These are phyloP conservation scores for Macrocentrus cingulum DNA, from an alignment of 1,140 invertebrate species.

Conservation along the genomic window DNA sequence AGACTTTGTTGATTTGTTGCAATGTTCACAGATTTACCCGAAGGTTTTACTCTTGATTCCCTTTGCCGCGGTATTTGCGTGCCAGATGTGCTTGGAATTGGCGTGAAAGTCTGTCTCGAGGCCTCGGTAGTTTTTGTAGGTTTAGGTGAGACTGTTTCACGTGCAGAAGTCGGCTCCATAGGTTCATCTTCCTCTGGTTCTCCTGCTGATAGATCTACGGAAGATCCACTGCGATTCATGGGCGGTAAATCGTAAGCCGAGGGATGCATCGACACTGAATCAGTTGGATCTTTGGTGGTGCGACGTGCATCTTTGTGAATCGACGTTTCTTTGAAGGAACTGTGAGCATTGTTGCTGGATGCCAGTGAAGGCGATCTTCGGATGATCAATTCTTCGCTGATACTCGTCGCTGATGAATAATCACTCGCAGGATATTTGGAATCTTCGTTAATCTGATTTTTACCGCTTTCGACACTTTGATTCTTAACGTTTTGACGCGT, in stretches of 20 bases:
- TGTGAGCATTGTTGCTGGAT: too few species aligned
- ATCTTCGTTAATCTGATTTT: too few species aligned
- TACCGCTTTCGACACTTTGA: too few species aligned
- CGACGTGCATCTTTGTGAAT: neutral
- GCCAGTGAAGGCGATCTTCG: too few species aligned
- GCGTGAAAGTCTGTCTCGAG: neutral
- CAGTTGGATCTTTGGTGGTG: neutral
- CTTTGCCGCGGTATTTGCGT: neutral
- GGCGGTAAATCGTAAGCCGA: constrained; percentile 13
- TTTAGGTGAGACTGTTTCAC: neutral
- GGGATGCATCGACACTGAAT: neutral
- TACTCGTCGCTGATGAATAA: too few species aligned
- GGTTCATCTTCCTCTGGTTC: neutral
- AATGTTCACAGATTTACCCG: neutral
- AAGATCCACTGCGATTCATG: constrained; percentile 1
- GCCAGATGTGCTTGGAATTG: neutral
- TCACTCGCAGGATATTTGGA: too few species aligned
- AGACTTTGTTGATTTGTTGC: neutral
- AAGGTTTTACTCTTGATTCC: neutral
- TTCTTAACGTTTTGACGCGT: too few species aligned
- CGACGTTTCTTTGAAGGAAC: too few species aligned
- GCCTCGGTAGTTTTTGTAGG: neutral
- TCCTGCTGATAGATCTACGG: neutral
- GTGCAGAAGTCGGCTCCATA: too few species aligned
- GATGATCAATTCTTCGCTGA: too few species aligned